Conservation (phyloP, 2,113 vertebrate genomes). For the Oncorhynchus keta region DNA sequence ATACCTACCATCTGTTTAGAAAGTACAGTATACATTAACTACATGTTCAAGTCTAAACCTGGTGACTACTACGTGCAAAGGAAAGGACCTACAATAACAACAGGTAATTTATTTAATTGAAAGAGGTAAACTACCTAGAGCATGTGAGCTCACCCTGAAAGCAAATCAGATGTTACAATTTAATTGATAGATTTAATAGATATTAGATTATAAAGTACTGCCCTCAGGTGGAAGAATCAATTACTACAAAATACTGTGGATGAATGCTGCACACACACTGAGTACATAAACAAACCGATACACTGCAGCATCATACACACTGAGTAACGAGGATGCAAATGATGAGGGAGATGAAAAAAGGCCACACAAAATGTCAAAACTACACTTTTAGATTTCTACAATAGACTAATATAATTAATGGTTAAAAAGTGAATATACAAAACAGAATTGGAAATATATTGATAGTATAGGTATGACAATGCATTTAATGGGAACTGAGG, state of each 20-base stretch:
- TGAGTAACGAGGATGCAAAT: not conserved
- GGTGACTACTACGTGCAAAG: not conserved
- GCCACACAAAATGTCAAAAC: not conserved
- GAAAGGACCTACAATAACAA: constrained; percentile 26
- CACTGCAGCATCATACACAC: not conserved
- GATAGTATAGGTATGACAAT: constrained; percentile 5
- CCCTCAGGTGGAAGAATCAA: constrained; percentile 77
- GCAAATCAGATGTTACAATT: constrained; percentile 40
- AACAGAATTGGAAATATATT: not conserved
- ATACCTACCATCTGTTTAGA: not conserved
- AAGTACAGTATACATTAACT: not conserved
- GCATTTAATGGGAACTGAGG: no score
- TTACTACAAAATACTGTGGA: constrained; percentile 69
- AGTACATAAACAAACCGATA: not conserved
- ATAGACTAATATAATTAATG: not conserved
- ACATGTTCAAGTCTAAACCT: not conserved
- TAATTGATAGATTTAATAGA: constrained; percentile 65
- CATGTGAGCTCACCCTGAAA: constrained; percentile 36
- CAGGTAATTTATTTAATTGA: constrained; percentile 14
- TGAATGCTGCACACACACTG: not conserved
- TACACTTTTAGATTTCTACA: no score
- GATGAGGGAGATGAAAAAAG: not conserved
- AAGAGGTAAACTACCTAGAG: constrained; percentile 29
- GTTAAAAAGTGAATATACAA: not conserved
- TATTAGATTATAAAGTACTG: constrained; percentile 77